phyloP scores from a whole-genome alignment of 2,113 vertebrate genomes.

The Carlito syrichta region DNA sequence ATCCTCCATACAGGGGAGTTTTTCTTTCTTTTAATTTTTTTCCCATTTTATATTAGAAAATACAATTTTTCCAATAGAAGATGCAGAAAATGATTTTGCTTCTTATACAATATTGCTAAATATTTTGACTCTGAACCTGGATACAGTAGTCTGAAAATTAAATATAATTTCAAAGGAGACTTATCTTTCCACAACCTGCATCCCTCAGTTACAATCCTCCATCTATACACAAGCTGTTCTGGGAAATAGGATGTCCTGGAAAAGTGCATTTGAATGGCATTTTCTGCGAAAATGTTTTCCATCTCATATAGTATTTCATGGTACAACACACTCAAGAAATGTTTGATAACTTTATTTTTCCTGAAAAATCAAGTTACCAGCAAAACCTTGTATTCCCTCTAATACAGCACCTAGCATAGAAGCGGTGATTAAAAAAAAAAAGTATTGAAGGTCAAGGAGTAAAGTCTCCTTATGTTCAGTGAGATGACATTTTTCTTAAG shows the following conservation, averaged over 20 bases:
- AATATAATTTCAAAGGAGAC: conserved; percentile 43
- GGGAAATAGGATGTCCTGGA: conserved; percentile 49
- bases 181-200: background rate
- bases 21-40: conserved; percentile 11
- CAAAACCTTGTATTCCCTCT: background rate
- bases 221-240: background rate
- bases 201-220: background rate
- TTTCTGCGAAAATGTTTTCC: conserved; percentile 64
- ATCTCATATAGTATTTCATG: conserved; percentile 43
- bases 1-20: background rate
- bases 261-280: conserved; percentile 64
- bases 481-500: background rate
- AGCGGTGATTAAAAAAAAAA: background rate
- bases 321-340: conserved; percentile 58
- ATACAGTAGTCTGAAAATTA: conserved; percentile 49
- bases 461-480: background rate
- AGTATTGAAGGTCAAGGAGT: background rate
- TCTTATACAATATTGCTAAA: background rate
- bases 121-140: background rate
- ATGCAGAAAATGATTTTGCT: background rate
- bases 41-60: conserved; percentile 41
- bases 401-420: background rate
- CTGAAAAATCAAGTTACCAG: conserved; percentile 64
- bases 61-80: background rate
- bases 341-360: conserved; percentile 13